phyloP scores from a whole-genome alignment of 2,797 vertebrate species.

The Melanogrammus aeglefinus region DNA sequence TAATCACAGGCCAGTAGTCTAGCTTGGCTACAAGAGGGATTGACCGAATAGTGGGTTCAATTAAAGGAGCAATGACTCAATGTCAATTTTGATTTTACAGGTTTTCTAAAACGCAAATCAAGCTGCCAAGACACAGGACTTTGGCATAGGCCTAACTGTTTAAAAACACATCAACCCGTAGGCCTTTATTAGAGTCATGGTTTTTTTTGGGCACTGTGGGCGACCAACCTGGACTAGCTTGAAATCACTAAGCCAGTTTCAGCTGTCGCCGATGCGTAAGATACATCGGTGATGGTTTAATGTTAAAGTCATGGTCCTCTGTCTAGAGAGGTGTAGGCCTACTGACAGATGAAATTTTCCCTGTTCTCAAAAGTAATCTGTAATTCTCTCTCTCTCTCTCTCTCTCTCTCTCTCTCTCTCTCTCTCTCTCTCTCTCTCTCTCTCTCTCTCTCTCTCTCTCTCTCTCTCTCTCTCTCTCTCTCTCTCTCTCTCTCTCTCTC shows the following conservation, averaged over 20 bases:
- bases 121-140: neutral
- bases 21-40: neutral
- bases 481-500: constrained; percentile 25
- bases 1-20: neutral
- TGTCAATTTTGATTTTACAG: neutral
- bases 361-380: constrained; percentile 52
- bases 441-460: constrained; percentile 25
- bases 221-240: neutral
- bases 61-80: neutral
- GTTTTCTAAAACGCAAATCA: neutral
- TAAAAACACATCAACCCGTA: neutral
- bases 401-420: constrained; percentile 22
- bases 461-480: constrained; percentile 25
- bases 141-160: neutral
- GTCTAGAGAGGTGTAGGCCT: constrained; percentile 47
- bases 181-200: neutral
- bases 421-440: constrained; percentile 25
- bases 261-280: neutral
- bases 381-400: constrained; percentile 30
- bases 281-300: neutral
- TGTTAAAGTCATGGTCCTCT: constrained; percentile 45
- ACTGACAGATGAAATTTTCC: constrained; percentile 41
- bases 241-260: neutral
- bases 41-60: neutral
- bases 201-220: too few species aligned